Evolutionary conservation across 2,113 vertebrate genomes (phyloP).

Genomic region (Cyanoramphus novaezelandiae): DNA sequence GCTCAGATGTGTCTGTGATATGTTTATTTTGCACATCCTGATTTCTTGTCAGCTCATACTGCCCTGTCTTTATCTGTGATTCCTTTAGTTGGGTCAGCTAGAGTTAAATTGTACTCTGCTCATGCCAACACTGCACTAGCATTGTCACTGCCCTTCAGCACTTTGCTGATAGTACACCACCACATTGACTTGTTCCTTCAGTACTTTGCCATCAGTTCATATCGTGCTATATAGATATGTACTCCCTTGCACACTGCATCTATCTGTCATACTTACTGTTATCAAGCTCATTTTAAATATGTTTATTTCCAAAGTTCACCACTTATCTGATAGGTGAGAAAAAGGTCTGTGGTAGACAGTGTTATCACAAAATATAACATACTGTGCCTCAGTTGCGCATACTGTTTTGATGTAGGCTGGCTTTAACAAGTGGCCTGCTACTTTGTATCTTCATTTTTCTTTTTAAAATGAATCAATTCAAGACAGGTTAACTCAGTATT

Average conservation of each 20-base stretch:
- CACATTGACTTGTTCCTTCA: neutral
- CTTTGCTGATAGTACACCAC: neutral
- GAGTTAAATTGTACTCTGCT: neutral
- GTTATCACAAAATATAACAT: neutral
- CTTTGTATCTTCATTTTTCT: neutral
- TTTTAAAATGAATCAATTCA: neutral
- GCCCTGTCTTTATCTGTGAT: neutral
- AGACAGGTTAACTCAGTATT: neutral
- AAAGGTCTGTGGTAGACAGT: neutral
- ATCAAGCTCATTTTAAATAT: neutral
- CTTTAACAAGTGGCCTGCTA: neutral
- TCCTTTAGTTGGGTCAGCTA: neutral
- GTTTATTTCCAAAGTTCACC: slow-evolving; percentile 27
- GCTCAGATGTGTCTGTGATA: neutral
- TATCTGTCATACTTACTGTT: neutral
- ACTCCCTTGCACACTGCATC: neutral
- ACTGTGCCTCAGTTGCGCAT: neutral
- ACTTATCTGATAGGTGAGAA: neutral
- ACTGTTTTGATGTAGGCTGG: neutral
- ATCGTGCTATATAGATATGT: neutral
- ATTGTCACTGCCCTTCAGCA: neutral
- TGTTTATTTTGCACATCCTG: neutral
- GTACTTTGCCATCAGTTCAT: neutral
- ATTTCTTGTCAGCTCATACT: neutral
- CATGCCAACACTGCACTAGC: neutral